Evolutionary conservation across 2,888 invertebrate genomes (phyloP).

Genomic region (Chrysolina americana): DNA sequence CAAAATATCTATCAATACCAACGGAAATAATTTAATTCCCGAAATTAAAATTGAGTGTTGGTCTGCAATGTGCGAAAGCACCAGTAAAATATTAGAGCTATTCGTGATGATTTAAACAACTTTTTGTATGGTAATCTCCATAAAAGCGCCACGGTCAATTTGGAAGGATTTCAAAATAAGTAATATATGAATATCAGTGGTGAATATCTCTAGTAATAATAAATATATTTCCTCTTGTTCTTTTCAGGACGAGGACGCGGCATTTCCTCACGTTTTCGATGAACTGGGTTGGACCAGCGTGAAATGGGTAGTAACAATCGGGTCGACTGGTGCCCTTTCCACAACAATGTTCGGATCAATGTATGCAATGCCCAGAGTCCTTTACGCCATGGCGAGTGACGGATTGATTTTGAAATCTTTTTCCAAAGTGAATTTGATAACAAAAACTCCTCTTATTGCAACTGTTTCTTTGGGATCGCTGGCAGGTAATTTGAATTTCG

Average conservation of each 20-base stretch:
- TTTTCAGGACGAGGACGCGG: slow-evolving; percentile 69
- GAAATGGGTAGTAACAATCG: slow-evolving; percentile 83
- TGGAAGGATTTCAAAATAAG: too few relatives aligned
- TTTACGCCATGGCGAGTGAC: slow-evolving; percentile 90
- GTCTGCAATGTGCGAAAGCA: too few relatives aligned
- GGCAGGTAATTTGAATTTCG: slow-evolving; percentile 72
- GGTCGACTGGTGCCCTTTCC: slow-evolving; percentile 85
- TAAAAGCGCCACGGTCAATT: too few relatives aligned
- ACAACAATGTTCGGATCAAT: slow-evolving; percentile 87
- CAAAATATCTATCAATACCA: too few relatives aligned
- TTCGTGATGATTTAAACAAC: too few relatives aligned
- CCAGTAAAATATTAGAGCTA: too few relatives aligned
- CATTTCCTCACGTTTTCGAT: slow-evolving; percentile 82
- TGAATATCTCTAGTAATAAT: too few relatives aligned
- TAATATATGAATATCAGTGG: too few relatives aligned
- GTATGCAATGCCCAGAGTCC: slow-evolving; percentile 85
- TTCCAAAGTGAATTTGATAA: slow-evolving; percentile 78
- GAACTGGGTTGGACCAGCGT: slow-evolving; percentile 82
- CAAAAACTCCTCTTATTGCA: slow-evolving; percentile 82
- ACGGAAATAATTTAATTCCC: too few relatives aligned
- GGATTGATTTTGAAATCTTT: slow-evolving; percentile 83
- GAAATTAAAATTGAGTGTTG: too few relatives aligned
- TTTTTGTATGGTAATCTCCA: too few relatives aligned
- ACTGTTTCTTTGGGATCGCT: slow-evolving; percentile 80
- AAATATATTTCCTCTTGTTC: not conserved